phyloP scores from a whole-genome alignment of 2,113 vertebrate genomes.

The Engystomops pustulosus region DNA sequence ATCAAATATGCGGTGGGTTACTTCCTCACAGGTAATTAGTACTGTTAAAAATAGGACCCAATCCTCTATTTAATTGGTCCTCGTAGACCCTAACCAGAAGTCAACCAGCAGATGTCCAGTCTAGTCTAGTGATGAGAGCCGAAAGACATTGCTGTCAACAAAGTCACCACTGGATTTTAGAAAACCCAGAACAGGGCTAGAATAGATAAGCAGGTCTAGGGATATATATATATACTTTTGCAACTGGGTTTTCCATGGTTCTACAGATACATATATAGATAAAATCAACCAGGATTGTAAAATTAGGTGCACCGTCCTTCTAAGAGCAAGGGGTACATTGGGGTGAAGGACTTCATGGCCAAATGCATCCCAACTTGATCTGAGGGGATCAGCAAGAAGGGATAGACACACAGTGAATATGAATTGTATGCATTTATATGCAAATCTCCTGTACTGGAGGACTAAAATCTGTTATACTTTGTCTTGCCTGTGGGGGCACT shows the following conservation, averaged over 20 bases:
- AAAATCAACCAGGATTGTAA: too few relatives aligned
- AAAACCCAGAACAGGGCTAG: neutral
- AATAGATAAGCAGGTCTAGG: neutral
- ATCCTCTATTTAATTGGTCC: neutral
- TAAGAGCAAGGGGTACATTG: too few relatives aligned
- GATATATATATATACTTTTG: neutral
- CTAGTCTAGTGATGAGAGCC: neutral
- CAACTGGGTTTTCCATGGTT: neutral
- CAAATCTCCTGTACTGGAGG: neutral
- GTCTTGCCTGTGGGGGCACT: neutral
- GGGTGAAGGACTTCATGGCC: too few relatives aligned
- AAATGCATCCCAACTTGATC: too few relatives aligned
- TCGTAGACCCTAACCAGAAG: neutral
- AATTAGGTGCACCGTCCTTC: too few relatives aligned
- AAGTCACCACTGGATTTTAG: neutral
- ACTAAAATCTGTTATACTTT: neutral
- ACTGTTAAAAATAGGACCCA: neutral
- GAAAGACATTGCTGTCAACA: neutral
- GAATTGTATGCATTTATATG: too few relatives aligned
- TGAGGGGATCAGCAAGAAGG: too few relatives aligned
- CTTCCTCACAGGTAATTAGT: too few relatives aligned
- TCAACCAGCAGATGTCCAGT: neutral
- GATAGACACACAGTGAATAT: too few relatives aligned
- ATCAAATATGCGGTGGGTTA: too few relatives aligned
- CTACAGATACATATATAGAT: too few relatives aligned